Percentiles rank a stretch among this genome's conserved stretches.
phyloP scores from a whole-genome alignment of 2,888 invertebrate genomes.

The Chesias legatella region DNA sequence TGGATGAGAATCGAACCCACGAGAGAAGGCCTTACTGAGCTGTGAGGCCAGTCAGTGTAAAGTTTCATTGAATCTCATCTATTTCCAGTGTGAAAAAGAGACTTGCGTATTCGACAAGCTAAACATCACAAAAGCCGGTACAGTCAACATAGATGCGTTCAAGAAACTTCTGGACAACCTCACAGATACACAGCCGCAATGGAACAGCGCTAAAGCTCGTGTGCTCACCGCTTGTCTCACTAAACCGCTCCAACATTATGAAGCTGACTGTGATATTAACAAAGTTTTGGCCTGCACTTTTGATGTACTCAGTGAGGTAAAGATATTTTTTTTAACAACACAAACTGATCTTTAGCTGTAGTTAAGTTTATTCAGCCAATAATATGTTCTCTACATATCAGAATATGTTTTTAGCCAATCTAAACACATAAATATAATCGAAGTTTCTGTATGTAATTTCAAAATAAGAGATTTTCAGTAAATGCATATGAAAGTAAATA shows the following conservation, averaged over 20 bases:
- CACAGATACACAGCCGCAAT: slow-evolving; percentile 44
- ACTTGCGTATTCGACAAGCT: slow-evolving; percentile 59
- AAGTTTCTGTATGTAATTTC: too few relatives aligned
- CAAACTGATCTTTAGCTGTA: too few relatives aligned
- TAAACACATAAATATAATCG: too few relatives aligned
- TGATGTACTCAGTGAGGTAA: slow-evolving; percentile 66
- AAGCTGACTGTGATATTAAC: slow-evolving; percentile 57
- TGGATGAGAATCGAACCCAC: too few relatives aligned
- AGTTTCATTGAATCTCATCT: too few relatives aligned
- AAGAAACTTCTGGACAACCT: slow-evolving; percentile 55
- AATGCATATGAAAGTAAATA: too few relatives aligned
- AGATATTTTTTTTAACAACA: slow-evolving; percentile 11
- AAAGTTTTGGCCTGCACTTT: slow-evolving; percentile 58
- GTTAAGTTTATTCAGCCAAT: too few relatives aligned
- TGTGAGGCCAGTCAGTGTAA: too few relatives aligned
- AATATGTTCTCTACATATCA: too few relatives aligned
- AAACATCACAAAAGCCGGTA: slow-evolving; percentile 40
- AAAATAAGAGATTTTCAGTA: too few relatives aligned
- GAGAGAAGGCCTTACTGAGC: too few relatives aligned
- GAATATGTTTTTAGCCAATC: too few relatives aligned
- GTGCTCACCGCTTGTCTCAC: slow-evolving; percentile 58
- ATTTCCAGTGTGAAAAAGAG: slow-evolving; percentile 57
- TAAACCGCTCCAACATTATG: slow-evolving; percentile 41
- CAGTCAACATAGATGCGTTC: slow-evolving; percentile 49
- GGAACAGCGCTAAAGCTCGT: slow-evolving; percentile 56